Evolutionary conservation across 2,113 vertebrate genomes (phyloP).

Genomic region (Tragelaphus scriptus): DNA sequence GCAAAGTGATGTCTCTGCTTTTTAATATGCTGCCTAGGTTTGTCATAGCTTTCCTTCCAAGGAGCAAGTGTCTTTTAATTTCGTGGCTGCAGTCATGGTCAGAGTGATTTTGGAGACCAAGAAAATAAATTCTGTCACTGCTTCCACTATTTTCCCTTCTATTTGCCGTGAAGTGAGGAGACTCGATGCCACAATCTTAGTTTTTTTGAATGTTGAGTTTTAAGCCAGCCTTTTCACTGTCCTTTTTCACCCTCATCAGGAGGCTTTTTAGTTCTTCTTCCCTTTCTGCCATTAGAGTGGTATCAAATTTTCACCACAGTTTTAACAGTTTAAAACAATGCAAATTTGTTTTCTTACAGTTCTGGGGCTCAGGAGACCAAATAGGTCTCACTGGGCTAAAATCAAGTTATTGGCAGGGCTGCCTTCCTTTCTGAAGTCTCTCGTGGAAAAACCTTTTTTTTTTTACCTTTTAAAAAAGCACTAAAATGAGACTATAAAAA

Average conservation of each 20-base stretch:
- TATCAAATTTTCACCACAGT: background rate
- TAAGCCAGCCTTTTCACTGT: background rate
- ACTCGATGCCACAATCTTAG: background rate
- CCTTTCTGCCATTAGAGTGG: background rate
- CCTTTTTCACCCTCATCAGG: background rate
- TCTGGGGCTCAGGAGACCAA: background rate
- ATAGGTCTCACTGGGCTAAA: background rate
- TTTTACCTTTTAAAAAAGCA: background rate
- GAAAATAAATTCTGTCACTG: background rate
- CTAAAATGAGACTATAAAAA: conserved; percentile 3
- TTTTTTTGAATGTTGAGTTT: background rate
- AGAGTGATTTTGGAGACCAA: background rate
- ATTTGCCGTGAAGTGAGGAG: background rate
- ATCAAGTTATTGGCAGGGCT: background rate
- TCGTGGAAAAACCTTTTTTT: background rate
- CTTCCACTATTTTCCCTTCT: background rate
- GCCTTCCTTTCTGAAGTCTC: background rate
- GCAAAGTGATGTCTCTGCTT: background rate
- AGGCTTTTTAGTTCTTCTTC: background rate
- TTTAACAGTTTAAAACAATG: background rate
- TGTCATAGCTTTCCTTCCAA: background rate
- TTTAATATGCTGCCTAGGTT: background rate
- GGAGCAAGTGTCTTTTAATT: background rate
- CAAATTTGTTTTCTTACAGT: background rate
- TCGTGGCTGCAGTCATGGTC: background rate